Evolutionary conservation across 92 coral and sea anemone genomes (phyloP), one percentile per base, ranked within the genome.

Genomic region (Pocillopora grandis): DNA sequence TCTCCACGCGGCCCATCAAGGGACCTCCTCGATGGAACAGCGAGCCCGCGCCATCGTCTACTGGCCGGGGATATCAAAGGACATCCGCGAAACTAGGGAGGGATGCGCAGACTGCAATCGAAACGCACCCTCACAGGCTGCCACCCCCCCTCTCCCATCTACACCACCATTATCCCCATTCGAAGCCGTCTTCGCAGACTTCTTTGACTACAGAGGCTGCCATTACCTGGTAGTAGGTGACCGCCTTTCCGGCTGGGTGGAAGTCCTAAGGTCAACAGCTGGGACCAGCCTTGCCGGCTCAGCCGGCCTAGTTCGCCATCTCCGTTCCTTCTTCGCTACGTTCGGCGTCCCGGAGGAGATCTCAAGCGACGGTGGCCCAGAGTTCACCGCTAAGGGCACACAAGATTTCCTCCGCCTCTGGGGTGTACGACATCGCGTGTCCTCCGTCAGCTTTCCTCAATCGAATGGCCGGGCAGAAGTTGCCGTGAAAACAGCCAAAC

Each of bases 151-250:
- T 14, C 61, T 82, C 11, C 90, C 87, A 57, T 52, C 74, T 1
- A 13, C 64, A 14, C 76, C 88, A 37, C 90, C 92, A 57, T 77
- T 88, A 60, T 82, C 90, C 16, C 95, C 92, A 55, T 88, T 91
- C 58, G 92, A 88, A 66, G 86, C 92, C 17, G 90, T 89, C 77
- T 88, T 86, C 42, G 90, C 90, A 58, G 95, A 88, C 82, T 86
- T 91, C 75, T 91, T 92, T 85, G 72, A 84, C 85, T 55, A 80
- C 79, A 66, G 87, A 8, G 91, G 89, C 71, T 77, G 67, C 70
- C 91, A 88, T 72, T 91, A 91, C 76, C 79, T 92, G 5, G 90
- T 92, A 19, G 89, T 92, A 55, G 95, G 92, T 72, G 92, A 92
- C 83, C 89, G 89, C 77, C 89, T 89, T 20, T 89, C 92, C 2